Percentiles rank a stretch among this genome's conserved stretches.
phyloP scores from a whole-genome alignment of 1,140 invertebrate genomes.

The Antheraea pernyi region DNA sequence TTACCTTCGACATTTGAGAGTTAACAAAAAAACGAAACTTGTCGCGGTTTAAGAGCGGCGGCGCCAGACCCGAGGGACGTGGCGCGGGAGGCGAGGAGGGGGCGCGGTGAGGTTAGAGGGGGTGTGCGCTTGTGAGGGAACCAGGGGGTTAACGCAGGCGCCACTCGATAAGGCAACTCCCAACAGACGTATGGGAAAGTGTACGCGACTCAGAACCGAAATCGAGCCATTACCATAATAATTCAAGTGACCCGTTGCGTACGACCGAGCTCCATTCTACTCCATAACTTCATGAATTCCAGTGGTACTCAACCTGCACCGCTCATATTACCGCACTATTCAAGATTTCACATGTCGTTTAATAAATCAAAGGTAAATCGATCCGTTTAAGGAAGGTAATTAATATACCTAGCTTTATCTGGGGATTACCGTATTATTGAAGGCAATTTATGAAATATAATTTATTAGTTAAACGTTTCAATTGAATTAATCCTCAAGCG shows the following conservation, averaged over 20 bases:
- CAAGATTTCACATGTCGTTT: not conserved
- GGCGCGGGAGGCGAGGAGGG: slow-evolving; percentile 17
- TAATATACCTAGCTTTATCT: too few relatives aligned
- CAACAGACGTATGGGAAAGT: slow-evolving; percentile 48
- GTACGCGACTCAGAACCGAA: slow-evolving; percentile 31
- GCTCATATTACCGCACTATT: not conserved
- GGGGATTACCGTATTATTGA: too few relatives aligned
- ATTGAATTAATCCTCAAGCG: too few relatives aligned
- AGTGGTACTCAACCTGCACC: not conserved
- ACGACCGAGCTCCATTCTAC: slow-evolving; percentile 1
- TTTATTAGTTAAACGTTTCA: too few relatives aligned
- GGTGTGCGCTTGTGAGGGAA: slow-evolving; percentile 19
- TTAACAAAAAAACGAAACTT: slow-evolving; percentile 52
- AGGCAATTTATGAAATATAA: too few relatives aligned
- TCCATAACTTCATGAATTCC: not conserved
- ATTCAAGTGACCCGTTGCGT: slow-evolving; percentile 12
- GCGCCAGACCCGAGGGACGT: slow-evolving; percentile 40
- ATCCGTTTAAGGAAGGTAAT: too few relatives aligned
- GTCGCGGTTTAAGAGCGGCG: slow-evolving; percentile 61
- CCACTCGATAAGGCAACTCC: slow-evolving; percentile 38
- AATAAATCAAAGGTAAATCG: not conserved
- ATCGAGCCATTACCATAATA: slow-evolving; percentile 16
- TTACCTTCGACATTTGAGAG: slow-evolving; percentile 52
- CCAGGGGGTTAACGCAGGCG: slow-evolving; percentile 42
- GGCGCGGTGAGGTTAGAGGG: slow-evolving; percentile 10